Evolutionary conservation across 2,113 vertebrate genomes (phyloP), one percentile per base, ranked within the genome.

Genomic region (Coracopsis vasa): DNA sequence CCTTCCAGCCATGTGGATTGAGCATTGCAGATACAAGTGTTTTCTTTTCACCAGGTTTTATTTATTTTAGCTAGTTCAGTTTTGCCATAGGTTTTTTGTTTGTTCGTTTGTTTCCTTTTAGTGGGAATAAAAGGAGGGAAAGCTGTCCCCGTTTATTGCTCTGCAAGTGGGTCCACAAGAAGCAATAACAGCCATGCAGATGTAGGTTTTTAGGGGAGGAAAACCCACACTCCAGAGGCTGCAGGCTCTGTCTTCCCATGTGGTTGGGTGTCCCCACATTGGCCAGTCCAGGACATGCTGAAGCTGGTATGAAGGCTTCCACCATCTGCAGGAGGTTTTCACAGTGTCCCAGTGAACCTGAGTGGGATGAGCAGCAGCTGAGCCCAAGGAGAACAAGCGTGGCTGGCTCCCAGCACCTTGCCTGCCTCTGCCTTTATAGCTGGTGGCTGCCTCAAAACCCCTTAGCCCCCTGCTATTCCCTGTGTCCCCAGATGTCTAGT

Each of bases 21-120:
- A 98, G 97, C 97, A 92, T 92, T 94, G 97, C 98, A 96, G 96
- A 97, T 81, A 72, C 90, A 56, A 86, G 90, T 51, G 61, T 95
- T 98, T 97, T 86, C 84, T 93, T 97, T 97, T 95, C 95, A 96
- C 97, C 15, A 44, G 65, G 86, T 83, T 95, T 95, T 96, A 96
- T 96, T 97, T 96, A 89, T 94, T 96, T 96, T 85, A 74, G 79
- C 53, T 48, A 60, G 56, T 65, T 83, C 12, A 2, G 82, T 47
- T 91, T 79, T 1, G 29, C 75, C 64, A 7, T 41, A 14, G 58
- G 58, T 86, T 85, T 81, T 89, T 89, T 44, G 20, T 33, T 87
- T 1, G 1, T 64, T 80, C 9, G 28, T 86, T 65, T 62, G 70
- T 81, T 80, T 92, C 85, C 81, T 85, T 31, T 88, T 11, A 21